These are phyloP conservation scores for Macrochelys suwanniensis DNA, from an alignment of 2,797 vertebrate genomes.

Conservation along the genomic window DNA sequence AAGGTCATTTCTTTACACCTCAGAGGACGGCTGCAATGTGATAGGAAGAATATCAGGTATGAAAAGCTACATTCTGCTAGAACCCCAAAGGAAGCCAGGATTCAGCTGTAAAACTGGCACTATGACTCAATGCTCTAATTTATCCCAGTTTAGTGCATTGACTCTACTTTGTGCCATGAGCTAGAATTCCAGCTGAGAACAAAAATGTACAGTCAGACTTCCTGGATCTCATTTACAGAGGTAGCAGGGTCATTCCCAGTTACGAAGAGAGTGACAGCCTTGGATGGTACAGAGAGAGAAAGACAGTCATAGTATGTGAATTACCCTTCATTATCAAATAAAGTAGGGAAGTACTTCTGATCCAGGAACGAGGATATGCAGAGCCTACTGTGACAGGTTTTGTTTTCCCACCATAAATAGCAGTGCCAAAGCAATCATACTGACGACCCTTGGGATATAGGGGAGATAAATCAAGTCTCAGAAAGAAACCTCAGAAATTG, in stretches of 20 bases:
- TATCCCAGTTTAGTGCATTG: constrained; percentile 11
- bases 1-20: constrained; percentile 53
- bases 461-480: constrained; percentile 68
- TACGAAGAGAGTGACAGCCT: constrained; percentile 14
- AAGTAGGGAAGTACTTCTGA: constrained; percentile 44
- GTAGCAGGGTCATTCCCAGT: neutral
- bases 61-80: constrained; percentile 63
- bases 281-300: neutral
- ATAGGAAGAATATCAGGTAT: constrained; percentile 35
- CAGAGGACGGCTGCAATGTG: constrained; percentile 39
- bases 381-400: constrained; percentile 19
- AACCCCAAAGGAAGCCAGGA: constrained; percentile 34
- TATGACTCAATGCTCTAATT: constrained; percentile 19
- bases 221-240: constrained; percentile 48
- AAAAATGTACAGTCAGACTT: constrained; percentile 26
- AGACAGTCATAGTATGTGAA: neutral
- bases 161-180: constrained; percentile 11
- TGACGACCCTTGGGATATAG: constrained; percentile 49
- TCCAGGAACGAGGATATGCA: constrained; percentile 52
- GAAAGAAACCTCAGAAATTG: constrained; percentile 69
- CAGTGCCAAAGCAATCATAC: constrained; percentile 59
- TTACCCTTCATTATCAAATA: constrained; percentile 40
- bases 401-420: constrained; percentile 69
- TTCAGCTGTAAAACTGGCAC: constrained; percentile 41
- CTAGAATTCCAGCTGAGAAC: constrained; percentile 39